phyloP scores from a whole-genome alignment of 1,140 invertebrate genomes.

The Paraescarpia echinospica region DNA sequence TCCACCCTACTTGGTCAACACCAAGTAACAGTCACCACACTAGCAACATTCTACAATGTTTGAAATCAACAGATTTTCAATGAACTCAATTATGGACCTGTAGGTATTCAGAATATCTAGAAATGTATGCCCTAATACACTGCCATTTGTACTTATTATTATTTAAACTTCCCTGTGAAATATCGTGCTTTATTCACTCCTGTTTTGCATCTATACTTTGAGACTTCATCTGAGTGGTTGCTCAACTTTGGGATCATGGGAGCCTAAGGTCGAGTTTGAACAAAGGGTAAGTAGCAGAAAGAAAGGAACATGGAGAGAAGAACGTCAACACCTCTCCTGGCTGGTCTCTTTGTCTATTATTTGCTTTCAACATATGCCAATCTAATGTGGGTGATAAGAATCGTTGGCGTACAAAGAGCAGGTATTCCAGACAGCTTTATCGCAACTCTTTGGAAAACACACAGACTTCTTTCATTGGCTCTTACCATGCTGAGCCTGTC shows the following conservation, averaged over 20 bases:
- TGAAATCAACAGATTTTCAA: too few relatives aligned
- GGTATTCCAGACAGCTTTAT: not conserved
- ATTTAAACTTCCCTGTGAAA: not conserved
- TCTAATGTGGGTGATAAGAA: not conserved
- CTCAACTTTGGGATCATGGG: not conserved
- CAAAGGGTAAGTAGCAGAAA: not conserved
- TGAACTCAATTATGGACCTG: too few relatives aligned
- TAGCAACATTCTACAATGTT: too few relatives aligned
- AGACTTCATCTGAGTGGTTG: not conserved
- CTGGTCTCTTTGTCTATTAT: not conserved
- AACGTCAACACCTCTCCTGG: not conserved
- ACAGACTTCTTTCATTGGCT: not conserved
- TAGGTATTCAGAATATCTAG: too few relatives aligned
- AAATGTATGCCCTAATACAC: too few relatives aligned
- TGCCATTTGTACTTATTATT: too few relatives aligned
- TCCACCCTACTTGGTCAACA: too few relatives aligned
- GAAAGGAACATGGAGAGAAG: not conserved
- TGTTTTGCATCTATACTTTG: not conserved
- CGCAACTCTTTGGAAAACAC: not conserved
- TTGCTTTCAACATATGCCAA: not conserved
- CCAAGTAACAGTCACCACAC: too few relatives aligned
- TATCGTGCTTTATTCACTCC: not conserved
- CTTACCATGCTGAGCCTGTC: not conserved
- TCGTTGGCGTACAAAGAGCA: not conserved
- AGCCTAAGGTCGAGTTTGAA: not conserved